Evolutionary conservation across 2,797 vertebrate species (phyloP).

Genomic region (Phrynocephalus vlangalii): DNA sequence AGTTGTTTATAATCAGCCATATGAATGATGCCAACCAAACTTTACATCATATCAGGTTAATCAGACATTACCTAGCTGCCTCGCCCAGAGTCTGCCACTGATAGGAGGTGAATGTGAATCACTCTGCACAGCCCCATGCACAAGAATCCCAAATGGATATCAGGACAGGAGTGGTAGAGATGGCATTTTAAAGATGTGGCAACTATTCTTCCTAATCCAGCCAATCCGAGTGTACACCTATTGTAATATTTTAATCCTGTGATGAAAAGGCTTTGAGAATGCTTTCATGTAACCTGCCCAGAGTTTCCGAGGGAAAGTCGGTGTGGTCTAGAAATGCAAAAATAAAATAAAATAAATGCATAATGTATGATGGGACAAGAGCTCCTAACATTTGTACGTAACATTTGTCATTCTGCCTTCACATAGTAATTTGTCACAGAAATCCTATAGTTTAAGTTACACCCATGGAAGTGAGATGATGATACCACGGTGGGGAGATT

Average conservation of each 20-base stretch:
- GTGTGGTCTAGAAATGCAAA: no score
- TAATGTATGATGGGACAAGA: no score
- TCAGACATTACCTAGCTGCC: slow-evolving; percentile 8
- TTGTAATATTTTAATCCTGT: slow-evolving; percentile 33
- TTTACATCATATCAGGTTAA: not conserved
- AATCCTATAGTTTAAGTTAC: no score
- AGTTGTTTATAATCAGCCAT: not conserved
- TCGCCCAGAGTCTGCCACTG: not conserved
- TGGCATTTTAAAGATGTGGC: slow-evolving; percentile 35
- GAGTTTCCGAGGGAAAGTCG: no score
- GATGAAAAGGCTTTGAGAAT: slow-evolving; percentile 20
- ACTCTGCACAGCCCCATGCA: slow-evolving; percentile 8
- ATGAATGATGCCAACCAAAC: not conserved
- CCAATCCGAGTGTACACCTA: slow-evolving; percentile 43
- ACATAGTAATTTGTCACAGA: no score
- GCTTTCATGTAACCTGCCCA: no score
- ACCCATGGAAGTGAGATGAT: no score
- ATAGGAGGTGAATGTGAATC: not conserved
- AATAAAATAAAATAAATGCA: no score
- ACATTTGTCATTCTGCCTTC: slow-evolving; percentile 18
- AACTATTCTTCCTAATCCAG: slow-evolving; percentile 51
- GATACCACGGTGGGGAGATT: no score
- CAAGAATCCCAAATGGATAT: slow-evolving; percentile 35
- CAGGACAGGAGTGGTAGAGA: not conserved
- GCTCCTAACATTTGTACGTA: slow-evolving; percentile 3